A percentile compares a stretch with the other conserved stretches of the same genome.
These are phyloP conservation scores for Dioctria linearis DNA, from an alignment of 2,888 invertebrate species.

Conservation along the genomic window DNA sequence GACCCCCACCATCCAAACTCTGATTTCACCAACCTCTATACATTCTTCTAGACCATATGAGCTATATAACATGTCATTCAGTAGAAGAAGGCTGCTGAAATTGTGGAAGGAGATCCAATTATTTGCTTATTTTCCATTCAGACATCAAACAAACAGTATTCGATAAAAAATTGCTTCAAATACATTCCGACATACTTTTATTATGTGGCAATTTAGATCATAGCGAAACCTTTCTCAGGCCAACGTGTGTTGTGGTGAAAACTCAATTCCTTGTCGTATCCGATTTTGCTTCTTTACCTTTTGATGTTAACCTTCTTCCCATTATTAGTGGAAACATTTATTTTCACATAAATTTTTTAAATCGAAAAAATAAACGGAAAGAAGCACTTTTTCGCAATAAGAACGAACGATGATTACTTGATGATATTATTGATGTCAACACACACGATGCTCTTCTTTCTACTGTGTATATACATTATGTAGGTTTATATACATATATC, in stretches of 20 bases:
- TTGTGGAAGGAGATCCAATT: conserved; percentile 39
- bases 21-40: conserved; percentile 17
- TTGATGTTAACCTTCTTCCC: conserved; percentile 12
- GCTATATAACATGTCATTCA: too few species aligned
- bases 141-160: conserved; percentile 41
- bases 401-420: too few species aligned
- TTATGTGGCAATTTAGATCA: conserved; percentile 36
- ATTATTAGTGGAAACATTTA: too few species aligned
- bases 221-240: neutral
- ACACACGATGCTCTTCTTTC: too few species aligned
- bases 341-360: too few species aligned
- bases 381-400: too few species aligned
- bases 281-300: conserved; percentile 24
- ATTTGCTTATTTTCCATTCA: conserved; percentile 50
- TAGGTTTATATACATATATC: too few species aligned
- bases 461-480: too few species aligned
- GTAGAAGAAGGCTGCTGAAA: neutral
- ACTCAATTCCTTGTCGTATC: conserved; percentile 5
- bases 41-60: too few species aligned
- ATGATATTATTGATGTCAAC: too few species aligned
- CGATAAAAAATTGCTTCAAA: conserved; percentile 34
- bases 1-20: neutral
- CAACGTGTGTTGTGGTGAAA: conserved; percentile 14
- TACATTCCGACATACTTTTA: neutral
- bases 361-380: too few species aligned